Conservation (phyloP, 1,140 invertebrate genomes). For the Lutraria rhynchaena region DNA sequence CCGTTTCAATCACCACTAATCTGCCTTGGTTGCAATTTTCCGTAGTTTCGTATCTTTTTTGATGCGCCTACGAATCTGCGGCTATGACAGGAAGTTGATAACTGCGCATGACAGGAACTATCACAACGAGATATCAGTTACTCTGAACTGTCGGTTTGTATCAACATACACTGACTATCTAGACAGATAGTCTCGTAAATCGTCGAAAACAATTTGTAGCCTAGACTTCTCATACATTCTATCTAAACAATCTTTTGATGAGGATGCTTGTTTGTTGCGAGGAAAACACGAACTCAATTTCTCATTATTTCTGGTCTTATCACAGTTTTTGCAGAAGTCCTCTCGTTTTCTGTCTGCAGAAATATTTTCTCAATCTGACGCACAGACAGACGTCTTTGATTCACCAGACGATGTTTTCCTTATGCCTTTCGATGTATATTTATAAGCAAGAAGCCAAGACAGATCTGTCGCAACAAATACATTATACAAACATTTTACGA, state of each 20-base stretch:
- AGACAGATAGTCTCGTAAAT: conserved; percentile 60
- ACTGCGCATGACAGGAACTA: conserved; percentile 58
- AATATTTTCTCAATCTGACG: no score
- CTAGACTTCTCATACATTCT: conserved; percentile 31
- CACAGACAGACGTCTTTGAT: no score
- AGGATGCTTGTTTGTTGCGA: conserved; percentile 14
- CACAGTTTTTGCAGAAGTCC: no score
- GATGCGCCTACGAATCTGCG: conserved; percentile 25
- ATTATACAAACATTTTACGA: no score
- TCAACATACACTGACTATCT: conserved; percentile 43
- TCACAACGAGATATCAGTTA: conserved; percentile 58
- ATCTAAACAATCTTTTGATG: conserved; percentile 44
- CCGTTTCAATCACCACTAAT: conserved; percentile 57
- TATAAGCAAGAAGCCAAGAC: no score
- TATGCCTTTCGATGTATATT: no score
- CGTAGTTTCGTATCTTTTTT: conserved; percentile 46
- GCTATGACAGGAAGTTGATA: conserved; percentile 58
- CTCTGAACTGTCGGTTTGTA: conserved; percentile 52
- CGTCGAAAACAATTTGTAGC: conserved; percentile 62
- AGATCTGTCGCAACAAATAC: no score
- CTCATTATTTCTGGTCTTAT: no score
- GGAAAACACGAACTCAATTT: conserved; percentile 10
- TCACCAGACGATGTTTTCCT: no score
- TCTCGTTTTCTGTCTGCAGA: no score
- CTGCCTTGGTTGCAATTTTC: conserved; percentile 41